phyloP scores from a whole-genome alignment of 2,888 invertebrate genomes.

The Acanthopleura granulata region DNA sequence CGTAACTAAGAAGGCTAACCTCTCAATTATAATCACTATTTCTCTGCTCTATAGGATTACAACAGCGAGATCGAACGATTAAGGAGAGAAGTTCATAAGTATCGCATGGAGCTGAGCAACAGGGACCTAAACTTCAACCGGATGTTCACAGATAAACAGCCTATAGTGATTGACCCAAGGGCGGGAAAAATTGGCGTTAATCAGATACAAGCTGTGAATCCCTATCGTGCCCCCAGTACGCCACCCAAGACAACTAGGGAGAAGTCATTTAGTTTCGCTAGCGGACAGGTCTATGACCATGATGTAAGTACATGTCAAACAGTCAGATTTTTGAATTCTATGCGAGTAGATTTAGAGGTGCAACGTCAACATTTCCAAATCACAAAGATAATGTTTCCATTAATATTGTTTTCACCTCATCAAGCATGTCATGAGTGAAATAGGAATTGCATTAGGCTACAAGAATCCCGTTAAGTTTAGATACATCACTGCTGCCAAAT shows the following conservation, averaged over 20 bases:
- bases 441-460: no score
- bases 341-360: no score
- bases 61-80: conserved; percentile 63
- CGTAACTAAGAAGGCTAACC: no score
- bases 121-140: conserved; percentile 66
- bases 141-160: conserved; percentile 62
- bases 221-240: not conserved
- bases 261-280: conserved; percentile 49
- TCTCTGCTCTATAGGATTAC: conserved; percentile 45
- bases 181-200: conserved; percentile 45
- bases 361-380: no score
- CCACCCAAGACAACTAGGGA: conserved; percentile 29
- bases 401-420: no score
- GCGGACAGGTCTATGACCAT: conserved; percentile 48
- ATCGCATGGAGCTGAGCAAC: conserved; percentile 64
- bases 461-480: no score
- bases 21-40: no score
- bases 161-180: conserved; percentile 54
- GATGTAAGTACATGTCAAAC: conserved; percentile 30
- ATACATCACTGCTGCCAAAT: no score
- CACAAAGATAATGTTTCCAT: no score
- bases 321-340: no score
- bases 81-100: conserved; percentile 59
- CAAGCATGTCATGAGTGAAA: no score
- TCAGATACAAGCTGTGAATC: conserved; percentile 16